These are phyloP conservation scores for Athene cunicularia DNA, from an alignment of 2,113 vertebrate species.

Conservation along the genomic window DNA sequence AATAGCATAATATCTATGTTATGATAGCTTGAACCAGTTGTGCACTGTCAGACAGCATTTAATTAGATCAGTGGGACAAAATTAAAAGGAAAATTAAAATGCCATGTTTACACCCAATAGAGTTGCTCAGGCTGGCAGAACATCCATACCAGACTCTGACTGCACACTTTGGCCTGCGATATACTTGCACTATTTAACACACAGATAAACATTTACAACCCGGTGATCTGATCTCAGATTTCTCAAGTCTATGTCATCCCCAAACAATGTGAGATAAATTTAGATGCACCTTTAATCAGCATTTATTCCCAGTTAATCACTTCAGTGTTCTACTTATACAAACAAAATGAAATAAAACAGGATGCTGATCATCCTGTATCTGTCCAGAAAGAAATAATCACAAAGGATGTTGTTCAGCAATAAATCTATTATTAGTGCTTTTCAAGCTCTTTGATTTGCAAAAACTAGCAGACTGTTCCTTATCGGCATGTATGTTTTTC, in stretches of 20 bases:
- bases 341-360: constrained; percentile 7
- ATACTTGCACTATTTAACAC: background rate
- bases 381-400: background rate
- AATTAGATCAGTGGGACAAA: background rate
- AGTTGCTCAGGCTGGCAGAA: background rate
- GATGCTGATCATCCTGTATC: background rate
- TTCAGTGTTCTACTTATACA: background rate
- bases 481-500: background rate
- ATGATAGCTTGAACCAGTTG: background rate
- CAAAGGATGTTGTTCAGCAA: background rate
- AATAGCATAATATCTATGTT: rapidly evolving
- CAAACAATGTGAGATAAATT: background rate
- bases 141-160: background rate
- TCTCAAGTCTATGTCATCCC: background rate
- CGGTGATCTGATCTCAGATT: background rate
- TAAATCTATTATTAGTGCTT: constrained; percentile 22
- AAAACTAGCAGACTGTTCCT: background rate
- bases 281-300: background rate
- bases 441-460: constrained; percentile 8
- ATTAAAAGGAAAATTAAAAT: background rate
- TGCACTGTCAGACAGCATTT: background rate
- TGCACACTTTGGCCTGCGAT: background rate
- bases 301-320: background rate
- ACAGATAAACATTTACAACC: background rate
- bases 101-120: background rate